phyloP scores from a whole-genome alignment of 2,113 vertebrate genomes.

The Melanocharis versteri region DNA sequence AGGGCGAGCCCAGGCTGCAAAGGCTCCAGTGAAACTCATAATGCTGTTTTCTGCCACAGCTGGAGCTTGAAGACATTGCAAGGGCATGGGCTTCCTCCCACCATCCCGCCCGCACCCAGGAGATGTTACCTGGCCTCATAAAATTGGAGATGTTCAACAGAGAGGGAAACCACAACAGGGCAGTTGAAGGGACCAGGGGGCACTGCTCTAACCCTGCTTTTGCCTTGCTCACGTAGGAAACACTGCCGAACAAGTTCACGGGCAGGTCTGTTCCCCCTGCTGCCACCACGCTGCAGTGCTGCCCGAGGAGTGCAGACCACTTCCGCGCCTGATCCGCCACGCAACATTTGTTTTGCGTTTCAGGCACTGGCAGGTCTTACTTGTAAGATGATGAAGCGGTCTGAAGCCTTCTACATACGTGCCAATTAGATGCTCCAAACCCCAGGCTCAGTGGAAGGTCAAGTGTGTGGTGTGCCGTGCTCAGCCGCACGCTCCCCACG shows the following conservation, averaged over 20 bases:
- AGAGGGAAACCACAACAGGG: neutral
- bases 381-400: neutral
- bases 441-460: neutral
- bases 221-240: neutral
- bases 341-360: neutral
- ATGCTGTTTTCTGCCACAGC: neutral
- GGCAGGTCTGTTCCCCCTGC: neutral
- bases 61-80: neutral
- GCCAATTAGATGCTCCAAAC: neutral
- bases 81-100: neutral
- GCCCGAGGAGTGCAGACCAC: rapidly evolving
- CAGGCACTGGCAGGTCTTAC: neutral
- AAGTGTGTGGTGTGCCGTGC: rapidly evolving
- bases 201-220: neutral
- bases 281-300: rapidly evolving
- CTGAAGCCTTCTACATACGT: neutral
- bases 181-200: neutral
- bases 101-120: rapidly evolving
- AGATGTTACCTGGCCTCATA: neutral
- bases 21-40: neutral
- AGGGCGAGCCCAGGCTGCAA: neutral
- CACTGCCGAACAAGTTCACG: rapidly evolving
- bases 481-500: rapidly evolving
- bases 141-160: neutral
- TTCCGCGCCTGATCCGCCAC: rapidly evolving